Percentiles rank a stretch among this genome's conserved stretches.
Conservation (phyloP, 2,888 invertebrate species). For the Linnaemya vulpina region DNA sequence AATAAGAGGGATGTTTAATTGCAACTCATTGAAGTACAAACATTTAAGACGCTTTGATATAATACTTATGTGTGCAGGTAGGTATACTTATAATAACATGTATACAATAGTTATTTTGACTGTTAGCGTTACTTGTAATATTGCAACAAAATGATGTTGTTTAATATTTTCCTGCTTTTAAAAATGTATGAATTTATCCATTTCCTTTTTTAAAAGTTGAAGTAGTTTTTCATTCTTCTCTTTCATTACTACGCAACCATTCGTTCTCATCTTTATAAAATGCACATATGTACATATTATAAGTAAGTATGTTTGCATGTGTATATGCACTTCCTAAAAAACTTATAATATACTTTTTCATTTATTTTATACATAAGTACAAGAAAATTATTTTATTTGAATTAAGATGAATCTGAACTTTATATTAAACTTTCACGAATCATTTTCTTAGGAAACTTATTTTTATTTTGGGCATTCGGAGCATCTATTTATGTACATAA, state of each 20-base stretch:
- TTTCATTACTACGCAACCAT: conserved; percentile 60
- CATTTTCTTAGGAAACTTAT: background rate
- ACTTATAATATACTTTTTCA: conserved; percentile 57
- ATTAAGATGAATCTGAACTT: background rate
- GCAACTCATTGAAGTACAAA: conserved; percentile 60
- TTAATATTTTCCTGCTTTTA: conserved; percentile 57
- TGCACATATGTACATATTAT: conserved; percentile 1
- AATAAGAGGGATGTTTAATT: conserved; percentile 32
- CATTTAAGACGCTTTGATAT: too few relatives aligned
- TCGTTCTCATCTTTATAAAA: conserved; percentile 14
- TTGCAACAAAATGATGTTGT: conserved; percentile 65
- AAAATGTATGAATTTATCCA: conserved; percentile 50
- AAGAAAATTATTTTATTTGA: conserved; percentile 29
- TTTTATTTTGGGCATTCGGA: background rate
- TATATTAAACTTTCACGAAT: background rate
- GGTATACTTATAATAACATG: conserved; percentile 48
- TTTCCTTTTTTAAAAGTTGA: conserved; percentile 48
- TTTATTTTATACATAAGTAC: conserved; percentile 42
- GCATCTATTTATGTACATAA: background rate
- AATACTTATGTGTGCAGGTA: too few relatives aligned
- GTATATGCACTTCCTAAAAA: conserved; percentile 45
- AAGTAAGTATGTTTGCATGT: background rate
- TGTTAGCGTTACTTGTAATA: conserved; percentile 61
- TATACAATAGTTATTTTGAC: conserved; percentile 35
- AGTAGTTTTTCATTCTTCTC: conserved; percentile 47